Base-by-base conservation (phyloP, 64 coral and sea anemone species). In the Catalaphyllia jardinei region DNA sequence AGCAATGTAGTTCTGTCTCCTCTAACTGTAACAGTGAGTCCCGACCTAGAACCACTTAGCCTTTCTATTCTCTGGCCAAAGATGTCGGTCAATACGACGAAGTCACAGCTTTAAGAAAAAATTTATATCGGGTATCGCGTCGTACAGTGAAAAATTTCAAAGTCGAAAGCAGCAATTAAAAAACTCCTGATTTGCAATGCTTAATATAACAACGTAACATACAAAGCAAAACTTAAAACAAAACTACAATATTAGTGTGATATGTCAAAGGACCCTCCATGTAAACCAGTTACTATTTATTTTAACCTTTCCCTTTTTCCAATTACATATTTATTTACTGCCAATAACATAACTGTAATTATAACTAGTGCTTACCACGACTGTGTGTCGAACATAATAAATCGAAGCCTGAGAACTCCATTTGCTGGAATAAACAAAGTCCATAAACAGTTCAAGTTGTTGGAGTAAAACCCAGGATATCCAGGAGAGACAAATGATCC, bases 381-480 rank as follows among this genome's bases (percentile, higher is more conserved):
- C 35, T 77, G 38, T 50, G 74, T 77, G 1, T 49, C 13, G 20
- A 77, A 77, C 17, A 42, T 4, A 18, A 18, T 10, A 49, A 77
- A 77, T 13, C 49, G 31, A 1, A 77, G 39, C 35, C 16, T 49
- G 17, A 77, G 19, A 50, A 42, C 18, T 17, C 74, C 35, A 49
- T 77, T 30, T 10, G 39, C 8, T 9, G 74, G 74, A 10, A 77
- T 77, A 50, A 3, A 38, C 16, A 77, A 24, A n/a, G 74, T 77
- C 74, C 74, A 77, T 50, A 49, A 20, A 30, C 74, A 77, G 35
- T 77, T 77, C 33, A 77, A 50, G 39, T 77, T 51, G 74, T 77
- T 77, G 1, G 1, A 5, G 39, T 77, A 77, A 10, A 11, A 24
- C 1, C 15, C 1, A 22, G 74, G 74, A 77, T 42, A 77, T 77